These are phyloP conservation scores for Meteorus colon DNA, from an alignment of 2,888 invertebrate genomes.

Conservation along the genomic window DNA sequence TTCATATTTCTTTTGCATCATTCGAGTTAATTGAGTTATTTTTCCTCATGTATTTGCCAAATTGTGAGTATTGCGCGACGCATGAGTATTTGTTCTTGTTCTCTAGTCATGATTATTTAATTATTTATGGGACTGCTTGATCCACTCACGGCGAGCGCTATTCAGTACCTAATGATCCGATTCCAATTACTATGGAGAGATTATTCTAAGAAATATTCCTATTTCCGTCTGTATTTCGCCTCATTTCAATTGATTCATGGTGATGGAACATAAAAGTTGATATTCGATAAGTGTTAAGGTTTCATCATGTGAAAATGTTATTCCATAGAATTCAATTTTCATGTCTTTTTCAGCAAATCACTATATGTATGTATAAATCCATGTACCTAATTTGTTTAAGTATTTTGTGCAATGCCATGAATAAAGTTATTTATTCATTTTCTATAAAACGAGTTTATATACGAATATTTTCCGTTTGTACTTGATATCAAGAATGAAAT, in stretches of 20 bases:
- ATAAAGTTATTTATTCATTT: slow-evolving; percentile 28
- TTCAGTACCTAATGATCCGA: slow-evolving; percentile 40
- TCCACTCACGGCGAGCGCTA: slow-evolving; percentile 46
- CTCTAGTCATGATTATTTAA: slow-evolving; percentile 65
- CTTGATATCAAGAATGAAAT: not conserved
- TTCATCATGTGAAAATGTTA: not conserved
- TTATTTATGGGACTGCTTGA: slow-evolving; percentile 59
- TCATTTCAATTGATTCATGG: slow-evolving; percentile 31
- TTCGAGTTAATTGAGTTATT: slow-evolving; percentile 25
- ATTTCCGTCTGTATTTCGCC: too few species aligned
- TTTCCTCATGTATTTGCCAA: slow-evolving; percentile 29
- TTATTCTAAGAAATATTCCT: not conserved
- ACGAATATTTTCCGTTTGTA: not conserved
- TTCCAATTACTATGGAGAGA: not conserved
- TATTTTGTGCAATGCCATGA: slow-evolving; percentile 21
- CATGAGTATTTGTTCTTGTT: slow-evolving; percentile 55
- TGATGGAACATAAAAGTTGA: slow-evolving; percentile 22
- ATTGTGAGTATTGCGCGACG: slow-evolving; percentile 37
- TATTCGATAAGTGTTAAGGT: not conserved
- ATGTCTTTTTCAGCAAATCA: not conserved
- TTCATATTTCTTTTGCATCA: slow-evolving; percentile 22
- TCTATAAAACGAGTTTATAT: not conserved
- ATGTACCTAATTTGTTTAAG: slow-evolving; percentile 17
- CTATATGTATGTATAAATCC: not conserved
- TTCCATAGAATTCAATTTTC: not conserved